Evolutionary conservation across 2,113 vertebrate species (phyloP).

Genomic region (Leptosomus discolor): DNA sequence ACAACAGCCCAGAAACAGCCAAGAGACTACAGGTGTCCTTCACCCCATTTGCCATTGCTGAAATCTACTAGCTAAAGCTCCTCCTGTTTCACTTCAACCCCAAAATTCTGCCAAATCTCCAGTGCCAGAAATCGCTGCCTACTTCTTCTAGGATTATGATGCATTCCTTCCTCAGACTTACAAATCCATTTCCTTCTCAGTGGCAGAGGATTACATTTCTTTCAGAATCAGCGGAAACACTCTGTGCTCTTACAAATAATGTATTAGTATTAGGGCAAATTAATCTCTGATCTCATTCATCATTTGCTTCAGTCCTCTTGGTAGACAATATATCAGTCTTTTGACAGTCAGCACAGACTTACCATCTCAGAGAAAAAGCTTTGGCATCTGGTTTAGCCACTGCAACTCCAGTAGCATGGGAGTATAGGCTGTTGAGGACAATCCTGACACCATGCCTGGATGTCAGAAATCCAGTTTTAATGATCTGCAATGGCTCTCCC

Average conservation of each 20-base stretch:
- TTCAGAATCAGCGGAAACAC: conserved; percentile 52
- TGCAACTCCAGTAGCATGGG: not conserved
- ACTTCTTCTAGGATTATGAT: conserved; percentile 43
- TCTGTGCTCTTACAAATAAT: conserved; percentile 32
- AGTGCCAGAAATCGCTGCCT: conserved; percentile 1
- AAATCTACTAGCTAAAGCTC: not conserved
- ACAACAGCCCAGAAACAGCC: not conserved
- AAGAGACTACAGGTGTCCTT: not conserved
- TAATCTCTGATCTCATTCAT: conserved; percentile 49
- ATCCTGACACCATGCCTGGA: not conserved
- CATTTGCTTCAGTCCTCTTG: conserved; percentile 10
- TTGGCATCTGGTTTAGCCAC: not conserved
- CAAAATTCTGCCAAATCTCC: not conserved
- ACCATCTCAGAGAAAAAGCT: not conserved
- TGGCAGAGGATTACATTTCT: conserved; percentile 53
- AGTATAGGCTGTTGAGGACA: not conserved
- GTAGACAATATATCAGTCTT: not conserved
- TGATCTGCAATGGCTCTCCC: not conserved
- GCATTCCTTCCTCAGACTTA: conserved; percentile 30
- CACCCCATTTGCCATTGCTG: not conserved
- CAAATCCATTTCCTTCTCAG: conserved; percentile 54
- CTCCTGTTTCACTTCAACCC: not conserved
- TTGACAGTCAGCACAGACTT: not conserved
- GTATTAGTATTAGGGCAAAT: conserved; percentile 43
- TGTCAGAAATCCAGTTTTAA: not conserved